Base-by-base conservation (phyloP, 1,140 invertebrate species). In the Pomphorhynchus laevis region DNA sequence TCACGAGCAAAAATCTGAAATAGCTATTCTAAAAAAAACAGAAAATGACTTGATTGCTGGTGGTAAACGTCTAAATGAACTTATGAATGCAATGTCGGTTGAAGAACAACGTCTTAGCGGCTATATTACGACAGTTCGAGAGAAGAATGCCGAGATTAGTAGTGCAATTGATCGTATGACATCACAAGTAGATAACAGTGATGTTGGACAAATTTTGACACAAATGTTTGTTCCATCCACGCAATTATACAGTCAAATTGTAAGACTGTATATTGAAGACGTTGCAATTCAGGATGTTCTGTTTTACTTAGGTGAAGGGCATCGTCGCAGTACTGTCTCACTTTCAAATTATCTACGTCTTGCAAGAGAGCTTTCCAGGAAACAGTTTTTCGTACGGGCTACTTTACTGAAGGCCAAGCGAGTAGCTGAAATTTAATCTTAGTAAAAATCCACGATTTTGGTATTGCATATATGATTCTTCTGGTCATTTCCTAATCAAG, bases 231-330 rank as follows among this genome's bases (percentile, higher is more conserved):
- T 74, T 18, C 82, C 84, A 5, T 79, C 79, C 41, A 73, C 80
- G 31, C 84, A 86, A 1, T 57, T 98, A 21, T 91, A 93, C 53
- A 77, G 75, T 62, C 86, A 98, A 54, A 68, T 95, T 51, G 56
- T 95, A 22, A 77, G 76, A 61, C 69, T 77, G 23, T 95, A 77
- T 67, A 77, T 79, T 36, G 80, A 93, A 59, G 86, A 95, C 62
- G 76, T 82, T 48, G 80, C 86, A 9, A 70, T 75, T 35, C 84
- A 93, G 63, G 86, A 98, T 65, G 74, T 80, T 38, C 86, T 95
- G 49, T 98, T 93, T 56, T 86, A 82, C 55, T 68, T 95, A 51
- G 79, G 77, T n/a, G 79, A 93, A 62, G 84, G 76, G 18, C 57
- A 95, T 38, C 64, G 79, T 5, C 27, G 44, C 17, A 20, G 25